A percentile compares a stretch with the other conserved stretches of the same genome.
These are phyloP conservation scores for Drosophila ironensis DNA, from an alignment of 1,140 invertebrate species.

Conservation along the genomic window DNA sequence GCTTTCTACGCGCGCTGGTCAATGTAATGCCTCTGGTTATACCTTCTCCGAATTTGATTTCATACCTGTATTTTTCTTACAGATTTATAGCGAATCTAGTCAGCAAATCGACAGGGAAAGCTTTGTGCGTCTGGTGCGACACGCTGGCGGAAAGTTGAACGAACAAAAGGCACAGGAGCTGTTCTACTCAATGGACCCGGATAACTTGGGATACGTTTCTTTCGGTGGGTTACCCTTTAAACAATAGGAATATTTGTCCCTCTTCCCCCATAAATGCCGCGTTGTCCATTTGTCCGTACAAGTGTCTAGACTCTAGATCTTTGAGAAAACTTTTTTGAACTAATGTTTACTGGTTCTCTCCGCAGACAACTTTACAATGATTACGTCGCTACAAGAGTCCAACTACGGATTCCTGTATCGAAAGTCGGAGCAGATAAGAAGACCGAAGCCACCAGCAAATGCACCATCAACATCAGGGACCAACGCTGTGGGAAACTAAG, in stretches of 20 bases:
- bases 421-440: slow-evolving; percentile 67
- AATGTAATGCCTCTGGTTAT: slow-evolving; percentile 64
- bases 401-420: slow-evolving; percentile 68
- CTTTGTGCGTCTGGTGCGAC: slow-evolving; percentile 59
- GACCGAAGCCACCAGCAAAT: slow-evolving; percentile 29
- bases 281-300: too few relatives aligned
- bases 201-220: slow-evolving; percentile 58
- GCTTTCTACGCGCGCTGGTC: slow-evolving; percentile 58
- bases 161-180: slow-evolving; percentile 57
- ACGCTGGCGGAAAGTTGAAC: slow-evolving; percentile 63
- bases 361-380: slow-evolving; percentile 45
- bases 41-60: neutral
- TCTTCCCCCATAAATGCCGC: too few relatives aligned
- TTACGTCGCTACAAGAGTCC: slow-evolving; percentile 48
- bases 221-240: slow-evolving; percentile 48
- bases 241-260: too few relatives aligned
- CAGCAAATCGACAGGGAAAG: slow-evolving; percentile 57
- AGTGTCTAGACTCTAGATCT: too few relatives aligned
- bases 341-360: neutral
- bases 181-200: slow-evolving; percentile 61
- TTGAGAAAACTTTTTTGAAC: neutral
- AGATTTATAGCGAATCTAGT: slow-evolving; percentile 67
- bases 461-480: slow-evolving; percentile 23
- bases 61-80: neutral
- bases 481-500: neutral